These are phyloP conservation scores for Temnothorax nylanderi DNA, from an alignment of 1,140 invertebrate genomes.

Conservation along the genomic window DNA sequence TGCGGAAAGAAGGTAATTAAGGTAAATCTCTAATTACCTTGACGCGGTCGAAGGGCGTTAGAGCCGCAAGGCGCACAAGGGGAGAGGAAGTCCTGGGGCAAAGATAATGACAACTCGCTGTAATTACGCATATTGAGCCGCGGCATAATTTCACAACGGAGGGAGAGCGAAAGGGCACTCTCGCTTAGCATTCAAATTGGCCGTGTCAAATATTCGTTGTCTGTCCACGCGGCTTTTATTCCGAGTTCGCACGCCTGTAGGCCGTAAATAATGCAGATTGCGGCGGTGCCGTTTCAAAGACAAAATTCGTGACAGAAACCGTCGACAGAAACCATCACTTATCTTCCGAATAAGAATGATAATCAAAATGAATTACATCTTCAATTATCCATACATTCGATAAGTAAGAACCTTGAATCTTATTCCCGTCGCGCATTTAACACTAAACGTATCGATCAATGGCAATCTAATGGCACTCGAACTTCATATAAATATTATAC, in stretches of 20 bases:
- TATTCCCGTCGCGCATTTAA: not conserved
- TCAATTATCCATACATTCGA: not conserved
- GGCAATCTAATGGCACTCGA: not conserved
- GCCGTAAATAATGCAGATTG: constrained; percentile 64
- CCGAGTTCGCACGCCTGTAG: constrained; percentile 68
- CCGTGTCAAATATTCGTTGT: constrained; percentile 21
- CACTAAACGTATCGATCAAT: not conserved
- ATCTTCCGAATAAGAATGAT: constrained; percentile 28
- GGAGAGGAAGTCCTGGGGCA: constrained; percentile 51
- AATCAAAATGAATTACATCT: constrained; percentile 27
- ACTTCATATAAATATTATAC: not conserved
- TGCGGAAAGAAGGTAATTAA: constrained; percentile 73
- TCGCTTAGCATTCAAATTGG: constrained; percentile 49
- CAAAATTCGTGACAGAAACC: not conserved
- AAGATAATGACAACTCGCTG: constrained; percentile 66
- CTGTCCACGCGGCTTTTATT: constrained; percentile 35
- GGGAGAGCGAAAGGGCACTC: not conserved
- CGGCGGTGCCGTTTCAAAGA: not conserved
- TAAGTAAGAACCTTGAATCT: not conserved
- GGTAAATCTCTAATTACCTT: constrained; percentile 80
- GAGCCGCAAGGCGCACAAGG: constrained; percentile 9
- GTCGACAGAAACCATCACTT: constrained; percentile 17
- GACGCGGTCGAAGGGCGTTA: constrained; percentile 60
- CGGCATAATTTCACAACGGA: constrained; percentile 44
- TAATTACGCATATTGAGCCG: constrained; percentile 69